Evolutionary conservation across 2,797 vertebrate genomes (phyloP).

Genomic region (Coracias cyanogaster): DNA sequence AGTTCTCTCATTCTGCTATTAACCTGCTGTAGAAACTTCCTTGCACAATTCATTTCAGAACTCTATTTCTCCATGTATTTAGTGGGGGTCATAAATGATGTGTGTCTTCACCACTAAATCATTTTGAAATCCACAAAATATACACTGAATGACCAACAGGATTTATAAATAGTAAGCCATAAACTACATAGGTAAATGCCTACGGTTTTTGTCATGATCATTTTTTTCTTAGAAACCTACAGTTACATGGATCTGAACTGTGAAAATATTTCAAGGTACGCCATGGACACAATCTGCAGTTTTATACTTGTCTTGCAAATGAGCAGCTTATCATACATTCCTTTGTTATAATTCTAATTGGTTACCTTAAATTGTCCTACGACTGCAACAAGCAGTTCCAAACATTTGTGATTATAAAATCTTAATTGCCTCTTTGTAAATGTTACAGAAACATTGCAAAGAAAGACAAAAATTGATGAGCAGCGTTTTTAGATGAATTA

Average conservation of each 20-base stretch:
- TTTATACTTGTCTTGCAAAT: background rate
- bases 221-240: background rate
- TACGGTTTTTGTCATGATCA: fast-evolving
- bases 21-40: background rate
- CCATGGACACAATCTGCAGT: background rate
- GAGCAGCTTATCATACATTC: background rate
- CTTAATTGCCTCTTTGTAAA: background rate
- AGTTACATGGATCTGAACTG: background rate
- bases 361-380: background rate
- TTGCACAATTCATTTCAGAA: background rate
- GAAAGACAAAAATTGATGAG: background rate
- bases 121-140: background rate
- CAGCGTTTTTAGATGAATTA: background rate
- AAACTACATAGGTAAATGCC: background rate
- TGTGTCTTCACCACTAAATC: background rate
- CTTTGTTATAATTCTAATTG: background rate
- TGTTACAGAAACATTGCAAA: background rate
- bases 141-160: background rate
- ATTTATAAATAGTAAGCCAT: background rate
- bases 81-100: background rate
- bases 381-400: background rate
- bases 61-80: background rate
- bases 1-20: background rate
- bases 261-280: background rate
- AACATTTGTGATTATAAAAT: background rate